Evolutionary conservation across 2,888 invertebrate species (phyloP).

Genomic region (Lasioglossum morio): DNA sequence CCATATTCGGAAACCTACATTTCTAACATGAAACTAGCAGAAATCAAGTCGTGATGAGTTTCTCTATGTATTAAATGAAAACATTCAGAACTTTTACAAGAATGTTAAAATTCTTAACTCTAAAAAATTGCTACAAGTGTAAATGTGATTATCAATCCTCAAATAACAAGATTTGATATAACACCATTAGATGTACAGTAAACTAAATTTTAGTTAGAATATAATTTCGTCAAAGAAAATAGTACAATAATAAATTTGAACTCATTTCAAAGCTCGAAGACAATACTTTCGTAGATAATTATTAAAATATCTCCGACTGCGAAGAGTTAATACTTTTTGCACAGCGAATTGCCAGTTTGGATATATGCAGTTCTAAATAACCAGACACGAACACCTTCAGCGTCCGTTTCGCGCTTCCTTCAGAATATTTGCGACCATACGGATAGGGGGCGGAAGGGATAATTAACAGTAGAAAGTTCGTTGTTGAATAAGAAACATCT

Average conservation of each 20-base stretch:
- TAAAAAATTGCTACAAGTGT: background rate
- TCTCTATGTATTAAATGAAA: background rate
- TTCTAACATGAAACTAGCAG: background rate
- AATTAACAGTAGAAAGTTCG: slow-evolving; percentile 55
- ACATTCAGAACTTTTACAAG: background rate
- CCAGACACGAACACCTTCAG: background rate
- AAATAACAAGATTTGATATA: no score
- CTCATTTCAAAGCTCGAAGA: background rate
- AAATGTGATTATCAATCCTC: background rate
- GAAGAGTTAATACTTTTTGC: background rate
- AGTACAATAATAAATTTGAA: background rate
- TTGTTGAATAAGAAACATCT: slow-evolving; percentile 13
- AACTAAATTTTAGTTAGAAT: no score
- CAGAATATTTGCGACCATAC: slow-evolving; percentile 28
- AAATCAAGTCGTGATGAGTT: background rate
- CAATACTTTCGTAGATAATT: no score
- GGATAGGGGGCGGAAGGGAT: slow-evolving; percentile 29
- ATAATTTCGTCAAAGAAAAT: background rate
- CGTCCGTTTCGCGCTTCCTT: background rate
- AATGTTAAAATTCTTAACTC: no score
- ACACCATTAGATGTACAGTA: no score
- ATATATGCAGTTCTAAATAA: background rate
- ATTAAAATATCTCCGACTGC: no score
- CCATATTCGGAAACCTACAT: background rate
- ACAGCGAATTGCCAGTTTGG: background rate